A percentile compares a stretch with the other conserved stretches of the same genome.
phyloP scores from a whole-genome alignment of 1,140 invertebrate species.

The Drosophila ambigua region DNA sequence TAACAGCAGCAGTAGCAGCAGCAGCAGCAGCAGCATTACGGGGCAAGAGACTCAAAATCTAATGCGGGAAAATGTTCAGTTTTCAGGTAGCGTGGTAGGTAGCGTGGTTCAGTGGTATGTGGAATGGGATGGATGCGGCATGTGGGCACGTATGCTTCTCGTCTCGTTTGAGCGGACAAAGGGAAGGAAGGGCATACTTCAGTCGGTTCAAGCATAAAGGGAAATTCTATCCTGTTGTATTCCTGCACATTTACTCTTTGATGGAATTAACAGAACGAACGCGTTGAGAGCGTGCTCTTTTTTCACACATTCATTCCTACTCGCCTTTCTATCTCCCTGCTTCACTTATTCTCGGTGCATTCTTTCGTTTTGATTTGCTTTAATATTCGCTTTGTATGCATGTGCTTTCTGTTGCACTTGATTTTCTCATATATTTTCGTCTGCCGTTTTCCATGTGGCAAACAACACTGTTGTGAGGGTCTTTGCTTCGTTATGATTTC shows the following conservation, averaged over 20 bases:
- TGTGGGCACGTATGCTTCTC: constrained; percentile 37
- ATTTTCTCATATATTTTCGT: constrained; percentile 31
- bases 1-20: constrained; percentile 34
- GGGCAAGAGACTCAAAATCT: constrained; percentile 49
- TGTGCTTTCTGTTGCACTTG: constrained; percentile 4
- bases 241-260: constrained; percentile 37
- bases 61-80: constrained; percentile 78
- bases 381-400: constrained; percentile 44
- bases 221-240: constrained; percentile 7
- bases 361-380: constrained; percentile 24
- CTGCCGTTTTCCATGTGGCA: constrained; percentile 32
- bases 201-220: constrained; percentile 1
- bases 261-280: constrained; percentile 60
- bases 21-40: constrained; percentile 1
- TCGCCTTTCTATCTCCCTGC: constrained; percentile 1
- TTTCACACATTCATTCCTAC: constrained; percentile 17
- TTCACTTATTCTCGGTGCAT: constrained; percentile 26
- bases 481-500: constrained; percentile 12
- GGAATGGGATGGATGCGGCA: constrained; percentile 21
- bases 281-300: constrained; percentile 49
- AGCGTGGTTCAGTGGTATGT: too few species aligned
- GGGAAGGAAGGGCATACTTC: constrained; percentile 5
- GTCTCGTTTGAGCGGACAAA: constrained; percentile 12
- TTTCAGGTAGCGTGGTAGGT: constrained; percentile 61
- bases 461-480: constrained; percentile 8